Evolutionary conservation across 2,888 invertebrate genomes (phyloP), one percentile per base, ranked within the genome.

Genomic region (Acanthosepion esculentum): DNA sequence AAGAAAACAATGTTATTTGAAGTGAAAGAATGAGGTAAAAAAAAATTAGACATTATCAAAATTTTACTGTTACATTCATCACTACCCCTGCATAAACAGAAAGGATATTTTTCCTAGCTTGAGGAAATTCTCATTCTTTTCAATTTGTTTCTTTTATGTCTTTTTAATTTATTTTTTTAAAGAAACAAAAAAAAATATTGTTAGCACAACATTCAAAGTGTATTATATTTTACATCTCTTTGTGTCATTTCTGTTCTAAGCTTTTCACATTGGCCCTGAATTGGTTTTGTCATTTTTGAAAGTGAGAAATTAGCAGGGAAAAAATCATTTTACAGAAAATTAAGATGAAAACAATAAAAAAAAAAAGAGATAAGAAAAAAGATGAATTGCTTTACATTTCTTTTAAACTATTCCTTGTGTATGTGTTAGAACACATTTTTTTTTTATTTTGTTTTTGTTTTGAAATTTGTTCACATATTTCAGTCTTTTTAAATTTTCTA

Each of bases 231-330:
- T 78, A 78, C 23, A 23, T 59, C 23, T 50, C 50, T 26, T 78
- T 78, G 12, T 33, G 33, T 10, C 78, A 78, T 78, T 15, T 78
- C n/a, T 78, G n/a, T 15, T 78, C n/a, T 78, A 12, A 15, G 33
- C n/a, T n/a, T 78, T 33, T 78, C n/a, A n/a, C n/a, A n/a, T 78
- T n/a, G n/a, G 33, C 15, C 15, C 78, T 78, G 78, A 5, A n/a
- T 78, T 33, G 78, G 78, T 78, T 78, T n/a, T 78, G n/a, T 78
- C n/a, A n/a, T 78, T 78, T 78, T 78, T 78, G n/a, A 78, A 78
- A 78, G 78, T 78, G n/a, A 78, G n/a, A 78, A 78, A 78, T 78
- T 78, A 78, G 78, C 78, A 5, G 15, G n/a, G 15, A 78, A 78
- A 78, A 78, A 78, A n/a, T 15, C n/a, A 78, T 78, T 78, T n/a